Base-by-base conservation (phyloP, 2,797 vertebrate genomes). In the Otolemur crassicaudatus region DNA sequence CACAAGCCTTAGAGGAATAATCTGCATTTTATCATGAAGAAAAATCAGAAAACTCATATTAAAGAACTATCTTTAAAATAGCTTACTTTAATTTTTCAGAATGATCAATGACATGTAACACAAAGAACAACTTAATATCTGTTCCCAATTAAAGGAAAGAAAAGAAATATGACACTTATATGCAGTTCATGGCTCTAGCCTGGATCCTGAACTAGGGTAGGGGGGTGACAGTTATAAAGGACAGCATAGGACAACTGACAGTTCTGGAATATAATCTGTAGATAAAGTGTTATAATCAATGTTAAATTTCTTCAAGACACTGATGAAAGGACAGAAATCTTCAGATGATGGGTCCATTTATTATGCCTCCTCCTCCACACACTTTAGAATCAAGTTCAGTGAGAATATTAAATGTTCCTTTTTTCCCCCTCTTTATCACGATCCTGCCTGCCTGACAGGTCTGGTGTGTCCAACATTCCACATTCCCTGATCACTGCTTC, bases 381-480 rank as follows among this genome's bases (percentile, higher is more conserved):
- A 40, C 61, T 91, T 70, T 61, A 88, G 23, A 93, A 94, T 23
- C 63, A 79, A 86, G 7, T 92, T 91, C n/a, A 76, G 25, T 23
- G 19, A 83, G 31, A 84, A 61, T 60, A 90, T 73, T 67, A 90
- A 91, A 49, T 79, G 40, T 34, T 85, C 6, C 56, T 31, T n/a
- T 72, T 61, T 37, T 29, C 19, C 16, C 10, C 11, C 19, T 53
- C 31, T 58, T 31, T 9, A 90, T 65, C 61, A 73, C 23, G 46
- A 43, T 72, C 75, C 20, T n/a, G 27, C 46, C 43, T 80, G 22
- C 20, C 73, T 65, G 40, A 56, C 43, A 22, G 27, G 16, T 34
- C 31, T 23, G 25, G 7, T 27, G 31, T 2, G 23, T 46, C 19
- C 87, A 91, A n/a, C 9, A 60, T 58, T 73, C 87, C 81, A 81